These are phyloP conservation scores for Drosophila repleta DNA, from an alignment of 1,140 invertebrate species.

Conservation along the genomic window DNA sequence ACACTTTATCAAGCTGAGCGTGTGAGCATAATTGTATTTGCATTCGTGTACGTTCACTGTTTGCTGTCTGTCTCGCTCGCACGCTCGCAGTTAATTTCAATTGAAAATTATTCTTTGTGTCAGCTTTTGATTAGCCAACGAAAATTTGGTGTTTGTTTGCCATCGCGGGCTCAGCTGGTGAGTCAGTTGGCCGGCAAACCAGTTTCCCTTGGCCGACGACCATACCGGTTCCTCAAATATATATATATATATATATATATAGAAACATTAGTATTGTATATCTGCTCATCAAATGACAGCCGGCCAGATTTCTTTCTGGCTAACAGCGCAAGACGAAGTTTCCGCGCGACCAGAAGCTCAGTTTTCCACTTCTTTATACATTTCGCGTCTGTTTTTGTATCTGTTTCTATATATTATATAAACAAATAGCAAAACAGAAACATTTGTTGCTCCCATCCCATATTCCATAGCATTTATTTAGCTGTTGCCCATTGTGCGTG, in stretches of 20 bases:
- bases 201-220: slow-evolving; percentile 26
- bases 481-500: not conserved
- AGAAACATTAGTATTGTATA: slow-evolving; percentile 4
- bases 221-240: slow-evolving; percentile 34
- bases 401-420: not conserved
- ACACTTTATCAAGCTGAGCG: slow-evolving; percentile 5
- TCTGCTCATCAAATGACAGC: slow-evolving; percentile 23
- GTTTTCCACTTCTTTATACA: slow-evolving; percentile 4
- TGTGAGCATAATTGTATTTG: not conserved
- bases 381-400: not conserved
- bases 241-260: not conserved
- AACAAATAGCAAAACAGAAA: not conserved
- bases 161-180: slow-evolving; percentile 26
- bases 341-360: slow-evolving; percentile 11
- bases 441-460: not conserved
- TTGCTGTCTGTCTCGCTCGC: slow-evolving; percentile 32
- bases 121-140: slow-evolving; percentile 38
- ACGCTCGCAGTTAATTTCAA: slow-evolving; percentile 29
- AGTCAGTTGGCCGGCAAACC: slow-evolving; percentile 44
- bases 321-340: slow-evolving; percentile 4
- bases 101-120: slow-evolving; percentile 47
- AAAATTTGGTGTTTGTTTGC: slow-evolving; percentile 3
- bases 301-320: slow-evolving; percentile 33
- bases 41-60: slow-evolving; percentile 11
- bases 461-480: not conserved